A percentile compares a stretch with the other conserved stretches of the same genome.
phyloP scores from a whole-genome alignment of 2,888 invertebrate species.

The Andrena chrysosceles region DNA sequence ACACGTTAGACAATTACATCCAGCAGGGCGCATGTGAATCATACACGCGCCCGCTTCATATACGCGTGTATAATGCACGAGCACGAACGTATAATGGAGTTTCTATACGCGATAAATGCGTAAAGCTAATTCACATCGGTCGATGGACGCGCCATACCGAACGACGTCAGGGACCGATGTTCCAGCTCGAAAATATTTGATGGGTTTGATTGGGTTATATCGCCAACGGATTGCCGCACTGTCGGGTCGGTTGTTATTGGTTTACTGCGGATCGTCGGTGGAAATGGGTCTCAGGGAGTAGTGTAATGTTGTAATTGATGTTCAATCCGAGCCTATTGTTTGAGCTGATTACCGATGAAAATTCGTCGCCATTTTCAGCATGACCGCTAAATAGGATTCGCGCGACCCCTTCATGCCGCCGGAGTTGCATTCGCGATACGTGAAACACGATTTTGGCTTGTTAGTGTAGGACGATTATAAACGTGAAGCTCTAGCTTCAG shows the following conservation, averaged over 20 bases:
- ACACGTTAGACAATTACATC: slow-evolving; percentile 60
- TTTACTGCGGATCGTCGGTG: slow-evolving; percentile 24
- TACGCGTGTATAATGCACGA: not conserved
- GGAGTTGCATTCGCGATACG: too few species aligned
- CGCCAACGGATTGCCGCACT: slow-evolving; percentile 23
- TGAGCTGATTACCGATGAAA: slow-evolving; percentile 7
- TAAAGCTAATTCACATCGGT: slow-evolving; percentile 55
- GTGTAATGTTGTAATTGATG: slow-evolving; percentile 33
- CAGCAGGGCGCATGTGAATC: slow-evolving; percentile 7
- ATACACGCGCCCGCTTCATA: not conserved
- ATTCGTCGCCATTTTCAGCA: not conserved
- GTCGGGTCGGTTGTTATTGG: slow-evolving; percentile 35
- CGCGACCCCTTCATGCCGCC: not conserved
- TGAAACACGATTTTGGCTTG: not conserved
- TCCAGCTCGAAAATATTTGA: slow-evolving; percentile 56
- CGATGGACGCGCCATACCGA: slow-evolving; percentile 32
- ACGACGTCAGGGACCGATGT: slow-evolving; percentile 21
- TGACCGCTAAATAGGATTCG: not conserved
- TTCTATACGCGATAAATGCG: slow-evolving; percentile 60
- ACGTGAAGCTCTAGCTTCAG: too few species aligned
- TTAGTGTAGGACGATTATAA: not conserved
- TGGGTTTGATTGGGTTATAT: slow-evolving; percentile 47
- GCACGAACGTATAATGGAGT: slow-evolving; percentile 27
- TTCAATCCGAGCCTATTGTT: slow-evolving; percentile 15
- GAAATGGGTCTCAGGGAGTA: slow-evolving; percentile 21